Evolutionary conservation across 1,140 invertebrate genomes (phyloP).

Genomic region (Lethocerus indicus): DNA sequence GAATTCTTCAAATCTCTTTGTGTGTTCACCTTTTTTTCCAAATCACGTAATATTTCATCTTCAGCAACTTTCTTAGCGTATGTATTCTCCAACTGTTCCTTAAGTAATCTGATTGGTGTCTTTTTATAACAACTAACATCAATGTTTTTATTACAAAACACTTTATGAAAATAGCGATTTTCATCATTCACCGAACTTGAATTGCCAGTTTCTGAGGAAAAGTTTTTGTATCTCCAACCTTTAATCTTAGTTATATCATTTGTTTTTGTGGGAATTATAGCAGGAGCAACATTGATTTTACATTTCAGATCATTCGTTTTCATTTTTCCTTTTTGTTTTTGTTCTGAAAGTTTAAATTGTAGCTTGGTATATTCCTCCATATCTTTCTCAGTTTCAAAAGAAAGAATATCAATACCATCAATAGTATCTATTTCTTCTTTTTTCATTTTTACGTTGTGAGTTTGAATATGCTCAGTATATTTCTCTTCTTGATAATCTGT

Average conservation of each 20-base stretch:
- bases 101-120: too few relatives aligned
- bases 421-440: conserved; percentile 9
- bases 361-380: conserved; percentile 3
- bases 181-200: too few relatives aligned
- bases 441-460: too few relatives aligned
- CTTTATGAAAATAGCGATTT: too few relatives aligned
- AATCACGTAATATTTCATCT: neutral
- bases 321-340: too few relatives aligned
- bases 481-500: too few relatives aligned
- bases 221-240: conserved; percentile 17
- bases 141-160: too few relatives aligned
- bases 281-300: conserved; percentile 1
- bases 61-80: neutral
- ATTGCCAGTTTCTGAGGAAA: too few relatives aligned
- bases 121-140: too few relatives aligned
- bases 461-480: too few relatives aligned
- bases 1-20: conserved; percentile 2
- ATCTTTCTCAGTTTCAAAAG: conserved; percentile 5
- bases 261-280: conserved; percentile 17
- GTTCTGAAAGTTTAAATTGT: conserved; percentile 4
- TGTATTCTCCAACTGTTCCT: neutral
- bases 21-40: neutral
- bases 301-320: too few relatives aligned
- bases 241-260: conserved; percentile 17
- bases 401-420: conserved; percentile 6